Evolutionary conservation across 2,797 vertebrate genomes (phyloP).

Genomic region (Scarus forsteni): DNA sequence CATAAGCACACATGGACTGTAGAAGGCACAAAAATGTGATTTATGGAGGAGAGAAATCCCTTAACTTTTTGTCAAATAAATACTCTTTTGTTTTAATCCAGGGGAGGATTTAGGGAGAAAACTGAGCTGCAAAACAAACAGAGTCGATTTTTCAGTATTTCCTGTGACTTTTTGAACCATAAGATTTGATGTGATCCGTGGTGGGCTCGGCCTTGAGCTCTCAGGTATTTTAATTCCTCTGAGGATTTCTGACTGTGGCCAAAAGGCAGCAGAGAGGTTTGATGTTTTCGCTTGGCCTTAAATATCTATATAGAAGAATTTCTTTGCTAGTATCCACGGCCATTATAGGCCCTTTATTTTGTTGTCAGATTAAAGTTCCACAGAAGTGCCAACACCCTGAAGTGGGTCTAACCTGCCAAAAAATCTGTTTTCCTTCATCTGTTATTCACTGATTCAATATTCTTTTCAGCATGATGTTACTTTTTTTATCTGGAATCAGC

Average conservation of each 20-base stretch:
- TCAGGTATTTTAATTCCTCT: slow-evolving; percentile 47
- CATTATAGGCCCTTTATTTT: background rate
- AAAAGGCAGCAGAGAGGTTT: slow-evolving; percentile 7
- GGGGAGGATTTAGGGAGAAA: background rate
- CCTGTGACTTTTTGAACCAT: slow-evolving; percentile 24
- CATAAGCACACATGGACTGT: background rate
- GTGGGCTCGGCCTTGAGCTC: slow-evolving; percentile 36
- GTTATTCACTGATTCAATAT: background rate
- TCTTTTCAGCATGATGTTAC: background rate
- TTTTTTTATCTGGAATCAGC: background rate
- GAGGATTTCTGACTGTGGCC: slow-evolving; percentile 22
- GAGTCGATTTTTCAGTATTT: slow-evolving; percentile 1
- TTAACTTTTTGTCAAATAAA: background rate
- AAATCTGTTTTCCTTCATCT: slow-evolving; percentile 3
- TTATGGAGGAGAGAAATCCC: background rate
- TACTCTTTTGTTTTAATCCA: background rate
- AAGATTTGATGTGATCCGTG: slow-evolving; percentile 11
- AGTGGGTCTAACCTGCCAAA: background rate
- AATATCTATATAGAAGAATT: background rate
- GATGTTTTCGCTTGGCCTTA: background rate
- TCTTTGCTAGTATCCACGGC: background rate
- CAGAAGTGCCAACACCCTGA: background rate
- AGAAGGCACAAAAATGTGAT: slow-evolving; percentile 1
- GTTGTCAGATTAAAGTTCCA: background rate
- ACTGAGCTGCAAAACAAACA: slow-evolving; percentile 11